Base-by-base conservation (phyloP, 2,113 vertebrate genomes). In the Lynx canadensis region DNA sequence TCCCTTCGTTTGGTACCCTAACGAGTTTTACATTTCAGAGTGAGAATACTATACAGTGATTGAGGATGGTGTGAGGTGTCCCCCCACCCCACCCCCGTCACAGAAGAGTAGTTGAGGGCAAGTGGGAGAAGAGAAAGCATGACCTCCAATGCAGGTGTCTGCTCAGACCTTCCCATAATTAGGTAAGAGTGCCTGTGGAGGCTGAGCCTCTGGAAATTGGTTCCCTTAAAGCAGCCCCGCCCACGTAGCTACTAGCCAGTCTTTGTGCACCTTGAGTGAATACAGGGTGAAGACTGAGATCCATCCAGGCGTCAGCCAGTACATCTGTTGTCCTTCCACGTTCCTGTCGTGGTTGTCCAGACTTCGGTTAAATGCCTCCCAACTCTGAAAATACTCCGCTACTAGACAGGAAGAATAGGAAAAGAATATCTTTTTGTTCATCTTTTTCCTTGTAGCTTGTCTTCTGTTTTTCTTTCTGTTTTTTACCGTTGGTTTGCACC, bases 71-170 rank as follows among this genome's bases (percentile, higher is more conserved):
- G 19, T 7, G 1, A 36, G 19, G 45, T 33, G 31, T n/a, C 14
- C 21, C 5, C 14, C 21, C 12, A 45, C 7, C 7, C 0, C 0
- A 1, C 5, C 38, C 12, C 23, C 12, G 7, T 79, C 1, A 18
- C 48, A 82, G 31, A 80, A 69, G 41, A 21, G 21, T 7, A 0
- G 23, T 13, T 65, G 21, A 25, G 55, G 48, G 36, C 23, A 89
- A n/a, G 4, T 71, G 38, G 36, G 45, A 15, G 48, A 12, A 36
- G 36, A 78, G 63, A 60, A 21, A 5, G 52, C 27, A 7, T 3
- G 68, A n/a, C 27, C 13, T 48, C 41, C 18, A 25, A 6, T 3
- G 3, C 48, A 16, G 50, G 63, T 3, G 9, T 11, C 3, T 18
- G 33, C 48, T 36, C 4, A 13, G 41, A 12, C 76, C 18, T 36